Conservation (phyloP, 2,888 invertebrate genomes). For the Atethmia centrago region DNA sequence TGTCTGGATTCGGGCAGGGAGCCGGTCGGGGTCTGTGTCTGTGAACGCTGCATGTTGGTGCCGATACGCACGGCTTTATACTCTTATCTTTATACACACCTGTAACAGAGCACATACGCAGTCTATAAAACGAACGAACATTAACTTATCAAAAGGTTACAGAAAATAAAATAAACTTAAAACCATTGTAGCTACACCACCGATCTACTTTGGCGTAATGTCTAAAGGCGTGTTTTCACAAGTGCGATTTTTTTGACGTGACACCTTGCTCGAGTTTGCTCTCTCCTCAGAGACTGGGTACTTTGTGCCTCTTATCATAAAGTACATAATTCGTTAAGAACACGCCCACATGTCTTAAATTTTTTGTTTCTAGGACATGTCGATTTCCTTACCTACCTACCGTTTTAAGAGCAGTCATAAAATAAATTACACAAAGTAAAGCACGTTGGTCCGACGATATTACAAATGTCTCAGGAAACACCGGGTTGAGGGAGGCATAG, state of each 20-base stretch:
- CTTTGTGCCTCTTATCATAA: background rate
- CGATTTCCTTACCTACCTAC: background rate
- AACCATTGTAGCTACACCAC: background rate
- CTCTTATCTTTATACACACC: conserved; percentile 74
- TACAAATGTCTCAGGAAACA: background rate
- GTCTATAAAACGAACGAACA: background rate
- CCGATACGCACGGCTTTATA: conserved; percentile 83
- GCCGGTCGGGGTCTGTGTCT: conserved; percentile 81
- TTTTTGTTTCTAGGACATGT: background rate
- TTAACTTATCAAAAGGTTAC: background rate
- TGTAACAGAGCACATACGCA: conserved; percentile 68
- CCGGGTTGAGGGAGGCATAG: background rate
- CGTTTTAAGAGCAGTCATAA: background rate
- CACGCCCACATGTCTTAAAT: background rate
- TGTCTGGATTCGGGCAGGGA: conserved; percentile 82
- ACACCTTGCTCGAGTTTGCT: too few species aligned
- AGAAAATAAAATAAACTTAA: conserved; percentile 1
- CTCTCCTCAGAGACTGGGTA: background rate
- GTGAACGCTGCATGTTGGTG: conserved; percentile 82
- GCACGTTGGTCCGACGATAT: background rate
- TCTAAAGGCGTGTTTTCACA: background rate
- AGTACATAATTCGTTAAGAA: background rate
- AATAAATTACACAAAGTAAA: background rate
- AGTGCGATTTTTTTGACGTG: background rate
- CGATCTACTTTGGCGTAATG: background rate